Evolutionary conservation across 2,888 invertebrate species (phyloP).

Genomic region (Brachyopa scutellaris): DNA sequence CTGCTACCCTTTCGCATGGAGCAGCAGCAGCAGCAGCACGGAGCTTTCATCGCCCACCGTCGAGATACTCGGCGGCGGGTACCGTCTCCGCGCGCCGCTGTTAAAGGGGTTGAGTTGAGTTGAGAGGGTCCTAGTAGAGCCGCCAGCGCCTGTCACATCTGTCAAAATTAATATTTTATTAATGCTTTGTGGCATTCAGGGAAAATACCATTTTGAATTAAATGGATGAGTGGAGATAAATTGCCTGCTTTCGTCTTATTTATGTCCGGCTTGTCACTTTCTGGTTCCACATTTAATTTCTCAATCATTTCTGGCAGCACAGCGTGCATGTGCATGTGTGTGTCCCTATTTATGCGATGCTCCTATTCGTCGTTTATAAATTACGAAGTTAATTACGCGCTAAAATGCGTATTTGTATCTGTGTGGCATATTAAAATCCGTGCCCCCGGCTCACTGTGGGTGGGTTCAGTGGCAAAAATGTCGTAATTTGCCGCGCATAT

Average conservation of each 20-base stretch:
- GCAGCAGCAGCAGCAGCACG: too few relatives aligned
- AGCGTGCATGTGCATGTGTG: not conserved
- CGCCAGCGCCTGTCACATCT: constrained; percentile 50
- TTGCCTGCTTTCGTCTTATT: constrained; percentile 70
- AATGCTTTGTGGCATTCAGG: constrained; percentile 59
- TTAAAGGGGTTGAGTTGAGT: constrained; percentile 25
- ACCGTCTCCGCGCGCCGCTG: too few relatives aligned
- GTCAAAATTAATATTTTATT: constrained; percentile 70
- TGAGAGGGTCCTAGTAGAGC: constrained; percentile 1
- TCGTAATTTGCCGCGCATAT: constrained; percentile 48
- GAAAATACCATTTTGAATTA: constrained; percentile 68
- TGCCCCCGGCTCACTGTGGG: constrained; percentile 14
- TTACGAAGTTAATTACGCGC: constrained; percentile 67
- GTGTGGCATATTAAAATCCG: constrained; percentile 24
- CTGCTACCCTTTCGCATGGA: too few relatives aligned
- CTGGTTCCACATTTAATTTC: constrained; percentile 58
- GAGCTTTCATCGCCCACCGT: not conserved
- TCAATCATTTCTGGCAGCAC: constrained; percentile 43
- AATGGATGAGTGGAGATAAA: constrained; percentile 69
- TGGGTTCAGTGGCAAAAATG: constrained; percentile 38
- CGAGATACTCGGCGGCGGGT: too few relatives aligned
- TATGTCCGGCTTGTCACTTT: constrained; percentile 65
- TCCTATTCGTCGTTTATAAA: constrained; percentile 66
- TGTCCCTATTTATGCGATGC: constrained; percentile 26
- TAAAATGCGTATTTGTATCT: constrained; percentile 56